These are phyloP conservation scores for Alcedo atthis DNA, from an alignment of 2,797 vertebrate species.

Conservation along the genomic window DNA sequence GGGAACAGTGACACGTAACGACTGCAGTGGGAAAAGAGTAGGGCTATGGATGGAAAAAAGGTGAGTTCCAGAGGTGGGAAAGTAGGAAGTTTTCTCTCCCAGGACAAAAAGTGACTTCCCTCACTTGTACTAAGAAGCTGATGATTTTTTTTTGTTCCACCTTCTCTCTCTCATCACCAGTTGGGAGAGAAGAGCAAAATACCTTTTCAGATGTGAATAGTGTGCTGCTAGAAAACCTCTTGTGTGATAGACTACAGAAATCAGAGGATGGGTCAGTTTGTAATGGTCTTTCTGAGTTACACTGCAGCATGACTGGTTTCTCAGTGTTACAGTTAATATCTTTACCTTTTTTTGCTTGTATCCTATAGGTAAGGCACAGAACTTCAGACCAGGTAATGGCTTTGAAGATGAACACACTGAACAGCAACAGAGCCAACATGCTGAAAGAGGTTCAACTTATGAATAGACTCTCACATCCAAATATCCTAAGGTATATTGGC, in stretches of 20 bases:
- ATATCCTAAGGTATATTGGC: slow-evolving; percentile 85
- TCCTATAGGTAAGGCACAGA: slow-evolving; percentile 89
- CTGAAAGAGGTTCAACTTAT: slow-evolving; percentile 96
- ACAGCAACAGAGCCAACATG: slow-evolving; percentile 97
- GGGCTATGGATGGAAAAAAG: background rate
- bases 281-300: background rate
- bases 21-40: background rate
- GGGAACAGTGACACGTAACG: background rate
- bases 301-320: background rate
- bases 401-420: slow-evolving; percentile 97
- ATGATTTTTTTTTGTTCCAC: background rate
- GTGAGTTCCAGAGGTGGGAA: background rate
- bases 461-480: slow-evolving; percentile 95
- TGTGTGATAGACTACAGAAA: background rate
- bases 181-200: background rate
- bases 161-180: background rate
- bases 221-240: background rate
- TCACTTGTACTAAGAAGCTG: background rate
- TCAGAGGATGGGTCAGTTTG: background rate
- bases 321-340: background rate
- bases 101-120: background rate
- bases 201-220: background rate
- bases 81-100: background rate
- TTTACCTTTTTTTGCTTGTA: background rate
- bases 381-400: slow-evolving; percentile 96